Evolutionary conservation across 2,888 invertebrate species (phyloP), one percentile per base, ranked within the genome.

Genomic region (Nudaria mundana): DNA sequence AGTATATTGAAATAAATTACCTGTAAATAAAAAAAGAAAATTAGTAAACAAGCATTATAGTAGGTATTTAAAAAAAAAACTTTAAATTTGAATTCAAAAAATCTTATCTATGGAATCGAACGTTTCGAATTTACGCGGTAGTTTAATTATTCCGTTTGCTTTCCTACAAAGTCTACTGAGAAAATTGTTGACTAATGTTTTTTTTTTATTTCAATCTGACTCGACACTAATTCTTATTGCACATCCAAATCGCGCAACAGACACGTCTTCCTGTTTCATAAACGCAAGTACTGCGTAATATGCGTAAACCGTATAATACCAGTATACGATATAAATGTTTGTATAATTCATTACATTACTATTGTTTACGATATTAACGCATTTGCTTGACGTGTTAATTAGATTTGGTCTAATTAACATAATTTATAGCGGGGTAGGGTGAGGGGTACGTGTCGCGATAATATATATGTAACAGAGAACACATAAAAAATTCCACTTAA

Each of bases 1-100:
- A n/a, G n/a, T n/a, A n/a, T n/a, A 30, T 10, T 30, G 6, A 43
- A 43, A 20, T 4, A 4, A 20, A 20, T 53, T 54, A 54, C 53
- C 58, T 53, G 57, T 6, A 56, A 56, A 56, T 6, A 53, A 41
- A 44, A 4, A 37, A 39, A 43, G 34, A 41, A 5, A 8, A 0
- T n/a, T 12, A n/a, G 12, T 31, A 13, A 28, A 13, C 2, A 15
- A 1, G 7, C 28, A 39, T 28, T 36, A 15, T 30, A 28, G 1
- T 11, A 11, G 1, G 6, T 3, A 15, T n/a, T 25, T 2, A 14
- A 23, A 22, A n/a, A 12, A 31, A 28, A 28, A 10, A 24, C 10
- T 10, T 24, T 10, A 24, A 24, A 20, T 3, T 20, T n/a, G n/a
- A n/a, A n/a, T n/a, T n/a, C n/a, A n/a, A n/a, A n/a, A n/a, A n/a